Percentiles rank a stretch among this genome's conserved stretches.
phyloP scores from a whole-genome alignment of 2,113 vertebrate genomes.

The Manacus vitellinus region DNA sequence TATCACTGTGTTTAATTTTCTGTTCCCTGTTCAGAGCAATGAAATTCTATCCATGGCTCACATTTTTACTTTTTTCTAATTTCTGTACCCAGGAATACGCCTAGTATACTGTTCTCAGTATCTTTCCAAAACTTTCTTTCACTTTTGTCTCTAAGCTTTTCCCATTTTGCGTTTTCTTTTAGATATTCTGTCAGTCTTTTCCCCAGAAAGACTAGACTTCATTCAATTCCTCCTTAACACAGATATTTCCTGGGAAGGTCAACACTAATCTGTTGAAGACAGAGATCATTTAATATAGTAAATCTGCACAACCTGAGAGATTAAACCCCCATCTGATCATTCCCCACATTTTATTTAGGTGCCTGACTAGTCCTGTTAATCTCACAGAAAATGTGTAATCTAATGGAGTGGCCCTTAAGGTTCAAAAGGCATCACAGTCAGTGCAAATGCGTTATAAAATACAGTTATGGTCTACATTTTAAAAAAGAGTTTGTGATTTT shows the following conservation, averaged over 20 bases:
- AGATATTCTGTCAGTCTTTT: not conserved
- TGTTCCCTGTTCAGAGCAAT: not conserved
- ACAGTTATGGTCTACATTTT: not conserved
- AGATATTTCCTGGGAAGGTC: not conserved
- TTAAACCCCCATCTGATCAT: not conserved
- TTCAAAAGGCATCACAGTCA: not conserved
- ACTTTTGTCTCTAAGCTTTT: not conserved
- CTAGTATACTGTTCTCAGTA: not conserved
- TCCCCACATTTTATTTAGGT: not conserved
- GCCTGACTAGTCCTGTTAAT: not conserved
- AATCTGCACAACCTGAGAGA: not conserved
- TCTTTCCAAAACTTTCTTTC: not conserved
- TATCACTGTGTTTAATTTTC: not conserved
- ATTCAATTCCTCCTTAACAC: not conserved
- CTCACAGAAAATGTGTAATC: not conserved
- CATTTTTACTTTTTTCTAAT: not conserved
- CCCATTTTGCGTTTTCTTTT: not conserved
- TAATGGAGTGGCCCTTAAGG: not conserved
- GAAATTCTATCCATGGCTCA: not conserved
- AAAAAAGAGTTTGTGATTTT: not conserved
- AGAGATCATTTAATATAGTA: not conserved
- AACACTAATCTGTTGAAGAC: not conserved
- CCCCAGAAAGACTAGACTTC: not conserved
- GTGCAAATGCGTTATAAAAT: not conserved
- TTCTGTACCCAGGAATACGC: not conserved